Evolutionary conservation across 2,113 vertebrate species (phyloP).

Genomic region (Paralichthys olivaceus): DNA sequence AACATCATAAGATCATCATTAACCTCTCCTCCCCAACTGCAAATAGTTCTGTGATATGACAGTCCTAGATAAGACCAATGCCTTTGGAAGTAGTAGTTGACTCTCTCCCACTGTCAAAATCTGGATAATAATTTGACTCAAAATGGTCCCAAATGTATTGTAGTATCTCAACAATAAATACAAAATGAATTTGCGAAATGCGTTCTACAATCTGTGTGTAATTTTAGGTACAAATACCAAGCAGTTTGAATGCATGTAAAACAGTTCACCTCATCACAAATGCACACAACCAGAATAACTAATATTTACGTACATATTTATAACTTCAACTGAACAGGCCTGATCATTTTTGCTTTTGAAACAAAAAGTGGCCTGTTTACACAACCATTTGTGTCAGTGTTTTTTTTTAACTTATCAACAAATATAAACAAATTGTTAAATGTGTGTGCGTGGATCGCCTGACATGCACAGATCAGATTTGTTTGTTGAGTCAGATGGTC

Average conservation of each 20-base stretch:
- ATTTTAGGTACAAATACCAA: not conserved
- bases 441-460: not conserved
- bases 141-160: not conserved
- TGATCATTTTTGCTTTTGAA: no score
- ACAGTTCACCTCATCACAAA: not conserved
- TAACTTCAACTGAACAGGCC: no score
- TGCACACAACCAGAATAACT: not conserved
- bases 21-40: slow-evolving; percentile 11
- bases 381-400: no score
- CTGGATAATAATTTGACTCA: not conserved
- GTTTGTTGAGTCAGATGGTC: no score
- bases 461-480: not conserved
- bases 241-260: not conserved
- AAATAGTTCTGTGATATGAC: not conserved
- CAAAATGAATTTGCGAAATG: not conserved
- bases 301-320: not conserved
- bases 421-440: no score
- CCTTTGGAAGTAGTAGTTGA: slow-evolving; percentile 7
- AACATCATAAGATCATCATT: slow-evolving; percentile 42
- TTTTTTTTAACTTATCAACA: no score
- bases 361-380: no score
- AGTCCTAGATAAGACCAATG: not conserved
- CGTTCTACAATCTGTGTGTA: not conserved
- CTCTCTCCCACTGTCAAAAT: slow-evolving; percentile 8
- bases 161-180: not conserved